Evolutionary conservation across 2,113 vertebrate genomes (phyloP), one percentile per base, ranked within the genome.

Genomic region (Pachycephala philippinensis): DNA sequence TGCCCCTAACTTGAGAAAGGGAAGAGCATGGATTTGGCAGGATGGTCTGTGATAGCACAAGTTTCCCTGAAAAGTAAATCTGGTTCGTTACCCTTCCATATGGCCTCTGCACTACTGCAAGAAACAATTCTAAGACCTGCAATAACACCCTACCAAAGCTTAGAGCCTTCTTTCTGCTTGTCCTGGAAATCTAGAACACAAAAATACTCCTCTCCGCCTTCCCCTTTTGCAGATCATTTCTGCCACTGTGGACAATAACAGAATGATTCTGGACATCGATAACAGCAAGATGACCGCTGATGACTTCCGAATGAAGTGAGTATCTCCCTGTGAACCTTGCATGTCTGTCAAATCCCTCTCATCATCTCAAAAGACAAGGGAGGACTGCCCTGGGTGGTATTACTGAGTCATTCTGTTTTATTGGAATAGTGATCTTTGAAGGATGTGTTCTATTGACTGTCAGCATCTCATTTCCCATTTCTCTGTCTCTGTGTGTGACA

Each of bases 291-390:
- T 96, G 95, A 96, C 95, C 6, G 95, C 98, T 0, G 98, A 98
- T 1, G 98, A 98, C 97, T 98, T 98, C 97, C 94, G 96, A 39
- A 93, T 93, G 87, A 98, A 98, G 98, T 98, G 84, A 97, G 98
- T 97, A 39, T 10, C 30, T n/a, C 53, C 26, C 40, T 17, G 6
- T 17, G 60, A 74, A 56, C 37, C 21, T 4, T 21, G 4, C 8
- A n/a, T 30, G 33, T 31, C 42, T 79, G 8, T 54, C 17, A 50
- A 30, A 39, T 56, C 24, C 7, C 2, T 2, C 37, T 69, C 49
- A 28, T 7, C 14, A 39, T 19, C 26, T 52, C 31, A 47, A 30
- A 17, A 85, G 11, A 37, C 13, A 59, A 56, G 18, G 27, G 45
- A 85, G 50, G 23, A 37, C 30, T 56, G 11, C 15, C 24, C 45